Percentiles rank a stretch among this genome's conserved stretches.
Conservation (phyloP, 2,888 invertebrate species). For the Oxycera nigricornis region DNA sequence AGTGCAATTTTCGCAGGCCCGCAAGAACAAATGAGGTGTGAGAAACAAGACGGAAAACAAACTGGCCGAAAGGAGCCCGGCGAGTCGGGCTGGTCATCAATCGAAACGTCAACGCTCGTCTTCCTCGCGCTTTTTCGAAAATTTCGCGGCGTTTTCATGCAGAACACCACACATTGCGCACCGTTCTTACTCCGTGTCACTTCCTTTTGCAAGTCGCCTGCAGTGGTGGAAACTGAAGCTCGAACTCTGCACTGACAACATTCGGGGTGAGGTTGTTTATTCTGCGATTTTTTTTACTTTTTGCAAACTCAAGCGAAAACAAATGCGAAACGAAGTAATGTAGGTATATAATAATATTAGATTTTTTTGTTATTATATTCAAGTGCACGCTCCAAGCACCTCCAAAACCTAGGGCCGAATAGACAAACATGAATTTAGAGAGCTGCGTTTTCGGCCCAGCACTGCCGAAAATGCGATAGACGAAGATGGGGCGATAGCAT, state of each 20-base stretch:
- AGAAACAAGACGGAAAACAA: neutral
- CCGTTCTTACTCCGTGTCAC: neutral
- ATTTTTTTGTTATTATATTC: conserved; percentile 42
- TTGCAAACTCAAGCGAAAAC: conserved; percentile 28
- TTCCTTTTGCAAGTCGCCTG: conserved; percentile 26
- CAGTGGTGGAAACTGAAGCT: conserved; percentile 24
- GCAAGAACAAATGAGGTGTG: conserved; percentile 15
- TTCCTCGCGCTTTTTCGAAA: neutral
- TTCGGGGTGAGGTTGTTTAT: conserved; percentile 27
- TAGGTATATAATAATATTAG: conserved; percentile 39
- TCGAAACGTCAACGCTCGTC: neutral
- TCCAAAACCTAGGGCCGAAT: conserved; percentile 64
- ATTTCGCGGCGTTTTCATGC: neutral
- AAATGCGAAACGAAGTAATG: conserved; percentile 28
- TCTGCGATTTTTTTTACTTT: neutral
- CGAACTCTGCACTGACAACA: neutral
- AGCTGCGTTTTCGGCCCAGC: conserved; percentile 60
- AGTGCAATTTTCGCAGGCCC: conserved; percentile 24
- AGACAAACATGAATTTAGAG: conserved; percentile 61
- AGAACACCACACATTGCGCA: conserved; percentile 9
- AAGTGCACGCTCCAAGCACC: conserved; percentile 59
- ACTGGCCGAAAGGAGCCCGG: conserved; percentile 13
- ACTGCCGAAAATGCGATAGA: conserved; percentile 52
- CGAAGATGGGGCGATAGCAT: conserved; percentile 52
- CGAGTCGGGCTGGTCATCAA: conserved; percentile 7